phyloP scores from a whole-genome alignment of 1,140 invertebrate genomes.

The Pseudachorutes palmiensis region DNA sequence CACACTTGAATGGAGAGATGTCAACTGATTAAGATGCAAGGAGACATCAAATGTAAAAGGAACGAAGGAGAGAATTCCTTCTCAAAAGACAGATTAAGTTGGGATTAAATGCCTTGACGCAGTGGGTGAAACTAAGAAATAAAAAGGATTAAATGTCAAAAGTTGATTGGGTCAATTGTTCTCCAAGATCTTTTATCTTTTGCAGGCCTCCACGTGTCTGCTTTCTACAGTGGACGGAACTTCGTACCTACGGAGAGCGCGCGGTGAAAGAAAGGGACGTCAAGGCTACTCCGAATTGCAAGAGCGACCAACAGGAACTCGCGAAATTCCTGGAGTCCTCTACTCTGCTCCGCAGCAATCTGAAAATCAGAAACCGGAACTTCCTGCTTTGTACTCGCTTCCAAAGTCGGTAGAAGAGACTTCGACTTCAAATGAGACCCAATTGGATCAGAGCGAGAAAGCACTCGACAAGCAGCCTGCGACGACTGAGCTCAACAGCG shows the following conservation, averaged over 20 bases:
- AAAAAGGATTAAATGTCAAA: too few relatives aligned
- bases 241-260: background rate
- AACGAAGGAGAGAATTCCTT: too few relatives aligned
- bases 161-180: background rate
- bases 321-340: background rate
- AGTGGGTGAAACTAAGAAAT: too few relatives aligned
- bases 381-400: slow-evolving; percentile 21
- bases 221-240: background rate
- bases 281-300: background rate
- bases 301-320: background rate
- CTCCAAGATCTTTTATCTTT: background rate
- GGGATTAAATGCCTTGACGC: too few relatives aligned
- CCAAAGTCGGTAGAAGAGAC: background rate
- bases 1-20: too few relatives aligned
- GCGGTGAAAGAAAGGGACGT: background rate
- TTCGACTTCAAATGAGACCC: background rate
- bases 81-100: too few relatives aligned
- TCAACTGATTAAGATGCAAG: too few relatives aligned
- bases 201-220: background rate
- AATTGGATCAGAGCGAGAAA: background rate
- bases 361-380: background rate
- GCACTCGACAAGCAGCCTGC: background rate
- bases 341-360: background rate
- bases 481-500: background rate
- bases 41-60: too few relatives aligned